Percentiles rank a stretch among this genome's conserved stretches.
Evolutionary conservation across 2,113 vertebrate species (phyloP).

Genomic region (Pedetes capensis): DNA sequence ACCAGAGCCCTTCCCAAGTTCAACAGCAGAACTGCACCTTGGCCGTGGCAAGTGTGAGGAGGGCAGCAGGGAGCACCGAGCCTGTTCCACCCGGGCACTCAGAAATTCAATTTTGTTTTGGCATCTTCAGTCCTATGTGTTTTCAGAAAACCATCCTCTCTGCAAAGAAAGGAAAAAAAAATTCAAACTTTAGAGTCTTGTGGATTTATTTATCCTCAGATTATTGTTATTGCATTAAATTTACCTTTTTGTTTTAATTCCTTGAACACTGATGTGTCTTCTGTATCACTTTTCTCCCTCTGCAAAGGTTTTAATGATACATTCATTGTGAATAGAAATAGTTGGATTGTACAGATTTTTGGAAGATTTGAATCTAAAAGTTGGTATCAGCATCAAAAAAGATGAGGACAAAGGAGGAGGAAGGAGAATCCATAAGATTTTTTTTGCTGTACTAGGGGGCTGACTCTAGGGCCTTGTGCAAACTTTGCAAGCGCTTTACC

Average conservation of each 20-base stretch:
- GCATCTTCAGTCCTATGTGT: slow-evolving; percentile 83
- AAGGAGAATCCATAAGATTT: too few relatives aligned
- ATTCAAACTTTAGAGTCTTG: slow-evolving; percentile 84
- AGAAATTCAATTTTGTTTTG: slow-evolving; percentile 77
- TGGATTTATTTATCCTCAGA: slow-evolving; percentile 89
- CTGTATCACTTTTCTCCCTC: slow-evolving; percentile 72
- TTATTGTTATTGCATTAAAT: slow-evolving; percentile 87
- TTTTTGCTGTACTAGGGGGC: too few relatives aligned
- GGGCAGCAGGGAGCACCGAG: slow-evolving; percentile 81
- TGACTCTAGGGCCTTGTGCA: too few relatives aligned
- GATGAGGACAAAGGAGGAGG: too few relatives aligned
- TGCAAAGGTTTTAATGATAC: slow-evolving; percentile 52
- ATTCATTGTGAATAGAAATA: slow-evolving; percentile 70
- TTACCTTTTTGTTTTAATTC: slow-evolving; percentile 86
- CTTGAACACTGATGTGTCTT: slow-evolving; percentile 82
- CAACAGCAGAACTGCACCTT: slow-evolving; percentile 73
- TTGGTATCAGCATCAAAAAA: background rate
- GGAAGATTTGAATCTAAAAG: slow-evolving; percentile 58
- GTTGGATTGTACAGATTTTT: slow-evolving; percentile 55
- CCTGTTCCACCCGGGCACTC: slow-evolving; percentile 80
- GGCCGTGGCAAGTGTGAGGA: slow-evolving; percentile 70
- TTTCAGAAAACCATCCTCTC: slow-evolving; percentile 84
- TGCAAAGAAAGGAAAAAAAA: slow-evolving; percentile 82
- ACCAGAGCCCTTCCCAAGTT: slow-evolving; percentile 69
- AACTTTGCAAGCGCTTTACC: too few relatives aligned